phyloP scores from a whole-genome alignment of 2,797 vertebrate species.

The Phataginus tricuspis region DNA sequence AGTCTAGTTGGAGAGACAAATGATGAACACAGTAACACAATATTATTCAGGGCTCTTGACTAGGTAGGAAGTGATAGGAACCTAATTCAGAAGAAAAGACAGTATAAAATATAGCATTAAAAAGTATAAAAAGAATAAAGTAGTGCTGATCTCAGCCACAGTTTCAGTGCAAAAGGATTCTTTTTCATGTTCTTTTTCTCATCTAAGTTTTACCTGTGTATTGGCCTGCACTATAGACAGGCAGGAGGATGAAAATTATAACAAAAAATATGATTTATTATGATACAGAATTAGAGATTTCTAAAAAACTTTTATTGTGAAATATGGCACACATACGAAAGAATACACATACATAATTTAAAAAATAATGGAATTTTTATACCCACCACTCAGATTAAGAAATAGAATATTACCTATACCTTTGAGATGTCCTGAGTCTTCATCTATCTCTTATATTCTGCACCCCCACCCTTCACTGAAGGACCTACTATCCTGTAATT shows the following conservation, averaged over 20 bases:
- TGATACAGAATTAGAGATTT: neutral
- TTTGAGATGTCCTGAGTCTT: neutral
- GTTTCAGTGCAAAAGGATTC: neutral
- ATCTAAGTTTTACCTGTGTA: neutral
- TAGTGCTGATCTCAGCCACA: neutral
- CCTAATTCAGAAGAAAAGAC: neutral
- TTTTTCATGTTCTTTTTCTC: neutral
- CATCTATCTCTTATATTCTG: neutral
- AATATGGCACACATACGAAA: neutral
- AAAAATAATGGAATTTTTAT: neutral
- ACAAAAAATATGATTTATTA: neutral
- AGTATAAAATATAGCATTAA: neutral
- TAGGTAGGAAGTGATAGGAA: neutral
- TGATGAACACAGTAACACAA: neutral
- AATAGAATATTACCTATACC: neutral
- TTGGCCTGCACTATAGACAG: neutral
- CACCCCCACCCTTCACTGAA: neutral
- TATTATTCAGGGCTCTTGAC: neutral
- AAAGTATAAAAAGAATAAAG: neutral
- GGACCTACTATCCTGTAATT: neutral
- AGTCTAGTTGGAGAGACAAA: neutral
- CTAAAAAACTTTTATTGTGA: neutral
- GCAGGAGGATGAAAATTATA: neutral
- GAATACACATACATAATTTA: neutral
- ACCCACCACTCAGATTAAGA: neutral